Percentiles rank a stretch among this genome's conserved stretches.
These are phyloP conservation scores for Ceramica pisi DNA, from an alignment of 2,888 invertebrate genomes.

Conservation along the genomic window DNA sequence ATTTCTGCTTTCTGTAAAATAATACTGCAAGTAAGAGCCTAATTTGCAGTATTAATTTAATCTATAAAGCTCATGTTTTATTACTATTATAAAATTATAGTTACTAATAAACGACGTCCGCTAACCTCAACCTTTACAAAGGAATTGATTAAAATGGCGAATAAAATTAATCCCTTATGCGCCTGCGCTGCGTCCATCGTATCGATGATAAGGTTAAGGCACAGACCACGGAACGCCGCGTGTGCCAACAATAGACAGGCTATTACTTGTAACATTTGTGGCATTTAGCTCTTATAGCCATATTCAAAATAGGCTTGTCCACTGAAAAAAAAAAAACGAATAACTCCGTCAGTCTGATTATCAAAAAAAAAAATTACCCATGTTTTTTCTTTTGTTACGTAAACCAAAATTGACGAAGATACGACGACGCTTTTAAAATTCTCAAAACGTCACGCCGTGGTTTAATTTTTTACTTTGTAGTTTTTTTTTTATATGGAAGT, in stretches of 20 bases:
- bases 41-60: conserved; percentile 21
- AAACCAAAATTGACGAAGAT: too few relatives aligned
- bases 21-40: background rate
- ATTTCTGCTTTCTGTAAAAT: background rate
- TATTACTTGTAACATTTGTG: too few relatives aligned
- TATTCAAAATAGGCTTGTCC: background rate
- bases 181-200: conserved; percentile 31
- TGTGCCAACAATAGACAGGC: background rate
- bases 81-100: conserved; percentile 9
- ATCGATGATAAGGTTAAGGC: conserved; percentile 40
- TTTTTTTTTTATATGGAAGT: too few relatives aligned
- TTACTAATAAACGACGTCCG: conserved; percentile 28
- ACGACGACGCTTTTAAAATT: too few relatives aligned
- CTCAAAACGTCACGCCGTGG: too few relatives aligned
- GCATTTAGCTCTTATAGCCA: background rate
- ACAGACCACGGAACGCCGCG: background rate
- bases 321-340: too few relatives aligned
- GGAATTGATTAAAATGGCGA: conserved; percentile 47
- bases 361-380: too few relatives aligned
- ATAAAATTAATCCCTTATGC: conserved; percentile 46
- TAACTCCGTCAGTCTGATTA: too few relatives aligned
- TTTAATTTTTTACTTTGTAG: too few relatives aligned
- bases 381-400: too few relatives aligned
- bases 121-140: conserved; percentile 37
- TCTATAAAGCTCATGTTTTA: background rate